phyloP scores from a whole-genome alignment of 2,888 invertebrate species.

The Abrostola tripartita region DNA sequence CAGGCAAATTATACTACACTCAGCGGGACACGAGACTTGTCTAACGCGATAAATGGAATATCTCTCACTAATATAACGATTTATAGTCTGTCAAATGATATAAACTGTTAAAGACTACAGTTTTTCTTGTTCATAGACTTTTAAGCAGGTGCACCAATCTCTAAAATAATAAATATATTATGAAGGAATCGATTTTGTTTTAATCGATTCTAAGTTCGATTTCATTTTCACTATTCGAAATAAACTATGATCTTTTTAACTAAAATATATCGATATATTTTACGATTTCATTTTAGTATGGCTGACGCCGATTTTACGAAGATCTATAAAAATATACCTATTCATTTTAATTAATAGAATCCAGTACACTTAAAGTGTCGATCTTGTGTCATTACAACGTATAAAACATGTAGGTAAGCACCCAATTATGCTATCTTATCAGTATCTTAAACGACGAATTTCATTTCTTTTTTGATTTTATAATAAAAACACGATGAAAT shows the following conservation, averaged over 20 bases:
- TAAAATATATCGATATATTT: slow-evolving; percentile 7
- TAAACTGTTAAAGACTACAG: slow-evolving; percentile 28
- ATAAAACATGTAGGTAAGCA: slow-evolving; percentile 42
- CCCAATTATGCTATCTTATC: slow-evolving; percentile 39
- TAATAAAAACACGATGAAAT: slow-evolving; percentile 21
- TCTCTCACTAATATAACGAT: slow-evolving; percentile 73
- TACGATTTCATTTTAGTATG: slow-evolving; percentile 26
- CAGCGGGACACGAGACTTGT: slow-evolving; percentile 72
- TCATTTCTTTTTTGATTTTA: slow-evolving; percentile 28
- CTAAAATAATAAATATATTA: background rate
- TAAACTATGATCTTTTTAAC: background rate
- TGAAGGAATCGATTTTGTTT: slow-evolving; percentile 5
- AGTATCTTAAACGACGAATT: slow-evolving; percentile 34
- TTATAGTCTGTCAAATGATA: slow-evolving; percentile 58
- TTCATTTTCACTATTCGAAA: slow-evolving; percentile 2
- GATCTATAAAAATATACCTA: slow-evolving; percentile 26
- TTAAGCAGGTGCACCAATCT: slow-evolving; percentile 14
- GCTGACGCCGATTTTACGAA: slow-evolving; percentile 14
- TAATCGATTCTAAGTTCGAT: slow-evolving; percentile 9
- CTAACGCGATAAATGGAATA: slow-evolving; percentile 77
- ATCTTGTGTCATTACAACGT: slow-evolving; percentile 15
- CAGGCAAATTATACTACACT: slow-evolving; percentile 78
- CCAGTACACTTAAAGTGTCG: slow-evolving; percentile 22
- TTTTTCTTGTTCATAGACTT: slow-evolving; percentile 28
- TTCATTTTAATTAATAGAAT: slow-evolving; percentile 38